Evolutionary conservation across 1,140 invertebrate species (phyloP).

Genomic region (Druon quercuslanigerum): DNA sequence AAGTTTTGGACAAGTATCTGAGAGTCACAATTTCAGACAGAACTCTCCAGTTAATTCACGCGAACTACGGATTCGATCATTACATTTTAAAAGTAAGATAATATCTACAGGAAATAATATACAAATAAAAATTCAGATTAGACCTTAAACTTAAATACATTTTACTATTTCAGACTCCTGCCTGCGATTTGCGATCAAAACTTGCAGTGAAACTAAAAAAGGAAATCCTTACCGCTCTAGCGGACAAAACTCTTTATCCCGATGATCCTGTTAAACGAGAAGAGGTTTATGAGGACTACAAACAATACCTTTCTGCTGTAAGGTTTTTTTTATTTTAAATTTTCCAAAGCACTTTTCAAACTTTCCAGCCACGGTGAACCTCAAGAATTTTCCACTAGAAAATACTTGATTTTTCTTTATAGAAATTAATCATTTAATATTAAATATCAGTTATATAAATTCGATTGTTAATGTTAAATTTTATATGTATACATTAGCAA

Average conservation of each 20-base stretch:
- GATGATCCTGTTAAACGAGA: conserved; percentile 83
- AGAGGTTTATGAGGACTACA: conserved; percentile 89
- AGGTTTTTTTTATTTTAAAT: conserved; percentile 61
- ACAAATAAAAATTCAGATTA: conserved; percentile 15
- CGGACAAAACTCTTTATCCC: conserved; percentile 84
- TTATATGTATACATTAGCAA: no score
- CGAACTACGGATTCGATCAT: conserved; percentile 94
- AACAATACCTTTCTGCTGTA: conserved; percentile 87
- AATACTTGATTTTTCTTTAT: no score
- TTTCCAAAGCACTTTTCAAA: conserved; percentile 33
- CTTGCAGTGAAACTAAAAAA: conserved; percentile 89
- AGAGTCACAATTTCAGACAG: conserved; percentile 87
- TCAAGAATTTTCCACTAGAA: no score
- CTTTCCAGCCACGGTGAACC: background rate
- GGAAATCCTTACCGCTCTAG: conserved; percentile 86
- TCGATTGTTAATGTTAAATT: no score
- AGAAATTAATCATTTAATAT: no score
- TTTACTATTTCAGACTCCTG: conserved; percentile 81
- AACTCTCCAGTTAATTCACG: conserved; percentile 89
- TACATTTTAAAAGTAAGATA: conserved; percentile 89
- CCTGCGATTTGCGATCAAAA: conserved; percentile 90
- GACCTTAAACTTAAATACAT: conserved; percentile 37
- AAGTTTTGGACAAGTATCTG: conserved; percentile 93
- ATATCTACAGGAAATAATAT: conserved; percentile 29
- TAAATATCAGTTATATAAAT: no score